phyloP scores from a whole-genome alignment of 2,888 invertebrate species.

The Aethes cnicana region DNA sequence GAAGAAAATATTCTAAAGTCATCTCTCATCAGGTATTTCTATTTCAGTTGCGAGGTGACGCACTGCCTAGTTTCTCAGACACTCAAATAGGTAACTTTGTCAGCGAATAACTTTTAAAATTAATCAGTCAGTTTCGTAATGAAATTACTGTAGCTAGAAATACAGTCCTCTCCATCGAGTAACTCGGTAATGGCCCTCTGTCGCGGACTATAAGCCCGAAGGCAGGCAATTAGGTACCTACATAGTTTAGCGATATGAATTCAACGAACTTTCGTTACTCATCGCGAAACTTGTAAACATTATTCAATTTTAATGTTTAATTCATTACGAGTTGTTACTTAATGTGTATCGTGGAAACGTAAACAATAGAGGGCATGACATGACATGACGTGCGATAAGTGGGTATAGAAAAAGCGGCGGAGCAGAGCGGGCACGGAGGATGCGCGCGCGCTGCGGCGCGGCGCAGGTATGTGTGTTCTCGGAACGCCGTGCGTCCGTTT shows the following conservation, averaged over 20 bases:
- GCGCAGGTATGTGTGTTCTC: conserved; percentile 77
- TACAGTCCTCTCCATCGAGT: no score
- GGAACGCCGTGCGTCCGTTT: conserved; percentile 73
- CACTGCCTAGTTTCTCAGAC: no score
- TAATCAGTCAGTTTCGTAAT: no score
- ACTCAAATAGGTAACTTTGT: no score
- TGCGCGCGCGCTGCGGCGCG: conserved; percentile 38
- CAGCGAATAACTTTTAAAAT: no score
- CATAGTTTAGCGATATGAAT: background rate
- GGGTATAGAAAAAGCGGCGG: conserved; percentile 8
- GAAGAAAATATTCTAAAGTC: no score
- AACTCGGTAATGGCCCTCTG: no score
- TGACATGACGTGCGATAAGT: conserved; percentile 10
- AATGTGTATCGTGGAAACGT: conserved; percentile 1
- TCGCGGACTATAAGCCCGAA: background rate
- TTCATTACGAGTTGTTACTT: conserved; percentile 6
- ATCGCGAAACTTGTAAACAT: conserved; percentile 1
- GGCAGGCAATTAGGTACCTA: background rate
- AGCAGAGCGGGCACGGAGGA: conserved; percentile 2
- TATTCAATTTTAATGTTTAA: background rate
- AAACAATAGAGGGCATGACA: conserved; percentile 22
- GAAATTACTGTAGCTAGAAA: no score
- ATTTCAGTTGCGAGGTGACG: no score
- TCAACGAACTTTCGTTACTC: conserved; percentile 7
- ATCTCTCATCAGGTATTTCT: no score